Evolutionary conservation across 2,797 vertebrate genomes (phyloP), one percentile per base, ranked within the genome.

Genomic region (Helicolenus hilgendorfi): DNA sequence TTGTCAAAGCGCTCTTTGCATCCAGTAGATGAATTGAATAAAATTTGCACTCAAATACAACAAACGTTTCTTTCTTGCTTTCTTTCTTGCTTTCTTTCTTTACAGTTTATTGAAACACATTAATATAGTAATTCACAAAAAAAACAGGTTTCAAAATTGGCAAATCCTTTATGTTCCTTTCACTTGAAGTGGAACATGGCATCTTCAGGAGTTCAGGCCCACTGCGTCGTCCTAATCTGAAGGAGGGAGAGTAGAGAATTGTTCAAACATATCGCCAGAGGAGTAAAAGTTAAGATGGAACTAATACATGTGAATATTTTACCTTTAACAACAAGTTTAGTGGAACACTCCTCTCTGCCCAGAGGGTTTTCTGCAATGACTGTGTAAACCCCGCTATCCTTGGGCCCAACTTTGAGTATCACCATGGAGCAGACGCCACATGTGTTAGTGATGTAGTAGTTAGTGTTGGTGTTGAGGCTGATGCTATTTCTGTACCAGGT

Each of bases 351-450:
- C 0, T 94, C 97, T 85, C 86, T 93, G 24, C 98, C 98, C 41
- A 96, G 72, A 0, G 70, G 5, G 77, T 98, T 99, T 87, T 97
- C 96, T 3, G 98, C 98, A 58, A 97, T 93, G 2, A 96, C 97
- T 55, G 90, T 95, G 89, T 98, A 99, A 36, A 97, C 92, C 3
- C 98, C 98, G 1, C 93, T 95, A 75, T 99, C 98, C 24, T 95
- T 94, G 27, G 95, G 70, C 2, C 96, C 93, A 69, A 98, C 98
- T 13, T 94, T 95, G 49, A 97, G 92, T 87, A 99, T 95, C 55
- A 97, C 62, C 89, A 99, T 96, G 38, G 98, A 98, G 92, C 98
- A 99, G 68, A 99, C 98, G 0, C 98, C 98, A 4, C 98, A 97
- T 62, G 97, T 94, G 22, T 99, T 98, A 0, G 96, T 98, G 91